A percentile compares a stretch with the other conserved stretches of the same genome.
These are phyloP conservation scores for Hemicentrotus pulcherrimus DNA, from an alignment of 35 echinoderm and acorn worm species.

Conservation along the genomic window DNA sequence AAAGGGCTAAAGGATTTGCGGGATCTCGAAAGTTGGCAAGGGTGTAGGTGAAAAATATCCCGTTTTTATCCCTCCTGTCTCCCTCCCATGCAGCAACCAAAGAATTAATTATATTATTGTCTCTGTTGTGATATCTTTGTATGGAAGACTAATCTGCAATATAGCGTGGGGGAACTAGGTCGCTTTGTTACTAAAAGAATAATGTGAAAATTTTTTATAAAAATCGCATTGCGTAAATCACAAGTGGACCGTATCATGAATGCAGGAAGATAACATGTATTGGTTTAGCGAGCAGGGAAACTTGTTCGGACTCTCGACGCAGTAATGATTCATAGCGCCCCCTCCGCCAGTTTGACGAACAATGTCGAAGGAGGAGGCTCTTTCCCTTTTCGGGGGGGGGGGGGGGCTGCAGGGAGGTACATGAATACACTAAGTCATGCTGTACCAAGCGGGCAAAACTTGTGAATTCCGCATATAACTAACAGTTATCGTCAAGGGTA, in stretches of 20 bases:
- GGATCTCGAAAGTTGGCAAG: conserved; percentile 2
- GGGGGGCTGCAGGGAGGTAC: no score
- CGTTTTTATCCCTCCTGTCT: background rate
- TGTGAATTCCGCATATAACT: no score
- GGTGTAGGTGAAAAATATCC: background rate
- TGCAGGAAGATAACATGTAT: background rate
- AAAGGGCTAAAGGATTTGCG: background rate
- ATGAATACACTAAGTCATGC: no score
- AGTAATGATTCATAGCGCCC: background rate
- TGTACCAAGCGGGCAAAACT: no score
- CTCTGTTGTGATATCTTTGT: background rate
- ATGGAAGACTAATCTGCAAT: background rate
- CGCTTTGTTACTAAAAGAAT: no score
- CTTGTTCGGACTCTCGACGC: no score
- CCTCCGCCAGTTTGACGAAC: background rate
- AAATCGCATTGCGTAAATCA: background rate
- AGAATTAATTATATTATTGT: background rate
- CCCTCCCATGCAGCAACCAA: background rate
- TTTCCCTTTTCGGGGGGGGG: no score
- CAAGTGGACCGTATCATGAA: background rate
- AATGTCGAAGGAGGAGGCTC: background rate
- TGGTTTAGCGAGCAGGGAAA: background rate
- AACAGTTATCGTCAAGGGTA: no score
- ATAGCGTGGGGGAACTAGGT: no score
- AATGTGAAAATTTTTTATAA: no score